Evolutionary conservation across 2,113 vertebrate genomes (phyloP), one percentile per base, ranked within the genome.

Genomic region (Sakesphorus luctuosus): DNA sequence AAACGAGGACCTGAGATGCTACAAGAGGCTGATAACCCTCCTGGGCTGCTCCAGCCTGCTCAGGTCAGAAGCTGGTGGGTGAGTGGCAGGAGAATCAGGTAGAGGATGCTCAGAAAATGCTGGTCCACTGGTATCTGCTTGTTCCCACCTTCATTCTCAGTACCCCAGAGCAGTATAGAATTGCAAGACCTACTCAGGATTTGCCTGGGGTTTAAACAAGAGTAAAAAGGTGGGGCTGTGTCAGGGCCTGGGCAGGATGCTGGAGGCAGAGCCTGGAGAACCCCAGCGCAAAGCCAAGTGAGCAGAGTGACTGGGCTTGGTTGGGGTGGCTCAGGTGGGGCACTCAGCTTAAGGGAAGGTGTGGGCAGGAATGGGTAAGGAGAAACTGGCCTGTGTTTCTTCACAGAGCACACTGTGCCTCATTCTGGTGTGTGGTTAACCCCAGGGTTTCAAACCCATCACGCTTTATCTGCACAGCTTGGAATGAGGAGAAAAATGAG

Each of bases 341-440:
- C 81, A 68, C 63, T 52, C 90, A 17, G 73, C 65, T 59, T 11
- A 8, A 24, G 58, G 33, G 29, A 75, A 72, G 36, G 82, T n/a
- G 4, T 79, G 78, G 92, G 82, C 66, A 84, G 78, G 46, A 79
- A 63, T 0, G 1, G 28, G 78, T 94, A 91, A 90, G 79, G 62
- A 75, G 90, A 79, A 75, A 33, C 90, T 5, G 3, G 47, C 52
- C 87, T 36, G 19, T 7, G 35, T 47, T 63, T 63, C 93, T 43
- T 23, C 28, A 58, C 7, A 31, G 87, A 82, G 91, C 72, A 36
- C 0, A 0, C 78, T 76, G 75, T 59, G 79, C 79, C 61, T 87
- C 59, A 78, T 84, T 89, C 58, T 28, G 93, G 65, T 10, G 29
- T 53, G 88, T 11, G 93, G 88, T 89, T 95, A 87, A 89, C 83